Conservation (phyloP, 1,140 invertebrate genomes). For the Drosophila nigromelanica region DNA sequence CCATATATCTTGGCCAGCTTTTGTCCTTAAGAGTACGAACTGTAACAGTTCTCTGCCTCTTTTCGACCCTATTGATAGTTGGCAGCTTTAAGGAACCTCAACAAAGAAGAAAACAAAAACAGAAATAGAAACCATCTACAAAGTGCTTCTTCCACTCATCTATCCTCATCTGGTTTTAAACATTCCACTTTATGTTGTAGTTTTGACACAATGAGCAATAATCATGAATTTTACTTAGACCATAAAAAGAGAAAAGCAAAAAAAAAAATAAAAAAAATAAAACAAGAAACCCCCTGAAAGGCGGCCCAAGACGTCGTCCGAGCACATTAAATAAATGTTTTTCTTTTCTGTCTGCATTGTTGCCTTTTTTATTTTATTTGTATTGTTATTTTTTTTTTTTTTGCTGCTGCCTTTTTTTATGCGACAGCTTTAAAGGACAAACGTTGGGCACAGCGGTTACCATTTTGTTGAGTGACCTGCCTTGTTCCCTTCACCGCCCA, state of each 20-base stretch:
- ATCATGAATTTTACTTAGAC: slow-evolving; percentile 80
- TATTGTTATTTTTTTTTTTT: slow-evolving; percentile 33
- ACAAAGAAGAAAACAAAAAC: not conserved
- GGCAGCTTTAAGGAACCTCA: slow-evolving; percentile 36
- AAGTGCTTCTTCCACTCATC: slow-evolving; percentile 42
- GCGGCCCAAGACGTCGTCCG: slow-evolving; percentile 49
- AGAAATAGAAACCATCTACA: slow-evolving; percentile 1
- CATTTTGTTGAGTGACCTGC: slow-evolving; percentile 72
- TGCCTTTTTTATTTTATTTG: slow-evolving; percentile 41
- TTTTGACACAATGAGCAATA: slow-evolving; percentile 82
- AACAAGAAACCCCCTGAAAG: slow-evolving; percentile 32
- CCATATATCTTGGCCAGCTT: slow-evolving; percentile 77
- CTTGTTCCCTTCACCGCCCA: not conserved
- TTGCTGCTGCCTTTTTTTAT: slow-evolving; percentile 33
- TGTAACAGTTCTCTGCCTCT: slow-evolving; percentile 35
- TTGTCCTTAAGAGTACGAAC: slow-evolving; percentile 42
- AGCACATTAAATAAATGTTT: slow-evolving; percentile 83
- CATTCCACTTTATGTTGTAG: slow-evolving; percentile 80
- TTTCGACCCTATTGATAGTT: slow-evolving; percentile 60
- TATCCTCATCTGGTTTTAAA: slow-evolving; percentile 75
- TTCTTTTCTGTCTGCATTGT: slow-evolving; percentile 65
- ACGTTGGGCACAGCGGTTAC: slow-evolving; percentile 54
- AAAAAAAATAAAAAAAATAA: no score
- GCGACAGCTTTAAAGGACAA: slow-evolving; percentile 77
- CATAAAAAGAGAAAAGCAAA: slow-evolving; percentile 57